A percentile compares a stretch with the other conserved stretches of the same genome.
Evolutionary conservation across 1,140 invertebrate species (phyloP).

Genomic region (Drosophila sechellia): DNA sequence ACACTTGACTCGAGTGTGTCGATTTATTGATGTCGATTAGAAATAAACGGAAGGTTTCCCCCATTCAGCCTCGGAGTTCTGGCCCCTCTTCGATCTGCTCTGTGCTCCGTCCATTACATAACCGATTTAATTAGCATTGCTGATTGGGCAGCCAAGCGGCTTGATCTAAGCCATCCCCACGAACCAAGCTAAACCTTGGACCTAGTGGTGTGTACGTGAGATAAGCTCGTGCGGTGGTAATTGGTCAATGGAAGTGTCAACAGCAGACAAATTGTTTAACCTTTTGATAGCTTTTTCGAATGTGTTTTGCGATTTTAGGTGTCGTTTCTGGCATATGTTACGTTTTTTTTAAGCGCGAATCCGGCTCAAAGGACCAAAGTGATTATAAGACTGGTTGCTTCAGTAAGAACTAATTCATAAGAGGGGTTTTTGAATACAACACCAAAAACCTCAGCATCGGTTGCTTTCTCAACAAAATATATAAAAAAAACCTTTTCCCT

Average conservation of each 20-base stretch:
- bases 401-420: no score
- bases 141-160: conserved; percentile 26
- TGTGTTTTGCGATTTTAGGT: background rate
- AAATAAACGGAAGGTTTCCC: conserved; percentile 36
- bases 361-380: background rate
- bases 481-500: background rate
- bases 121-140: conserved; percentile 59
- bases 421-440: no score
- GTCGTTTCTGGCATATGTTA: no score
- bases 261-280: background rate
- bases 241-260: conserved; percentile 20
- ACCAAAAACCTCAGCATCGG: no score
- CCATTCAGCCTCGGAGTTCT: background rate
- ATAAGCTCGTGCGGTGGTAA: conserved; percentile 24
- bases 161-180: conserved; percentile 26
- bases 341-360: background rate
- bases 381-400: background rate
- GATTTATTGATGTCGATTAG: conserved; percentile 76
- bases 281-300: background rate
- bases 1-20: conserved; percentile 78
- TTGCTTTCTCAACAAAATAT: no score
- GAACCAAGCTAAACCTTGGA: conserved; percentile 28
- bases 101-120: conserved; percentile 35
- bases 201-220: conserved; percentile 47
- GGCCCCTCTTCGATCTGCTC: background rate